Conservation (phyloP, 1,140 invertebrate species). For the Odontomachus brunneus region DNA sequence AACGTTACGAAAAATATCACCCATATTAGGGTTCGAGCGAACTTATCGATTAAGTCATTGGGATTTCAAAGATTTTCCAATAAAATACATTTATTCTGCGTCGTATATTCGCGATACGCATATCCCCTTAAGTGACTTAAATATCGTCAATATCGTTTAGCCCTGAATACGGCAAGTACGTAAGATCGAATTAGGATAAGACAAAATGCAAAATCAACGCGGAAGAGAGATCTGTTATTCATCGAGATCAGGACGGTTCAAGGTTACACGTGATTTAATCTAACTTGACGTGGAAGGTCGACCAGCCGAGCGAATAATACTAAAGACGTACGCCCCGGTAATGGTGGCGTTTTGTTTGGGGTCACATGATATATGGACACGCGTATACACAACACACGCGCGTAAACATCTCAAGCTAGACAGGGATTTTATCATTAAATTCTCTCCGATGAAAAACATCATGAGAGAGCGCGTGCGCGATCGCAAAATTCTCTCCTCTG, state of each 20-base stretch:
- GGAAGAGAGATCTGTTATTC: constrained; percentile 3
- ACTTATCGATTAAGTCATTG: background rate
- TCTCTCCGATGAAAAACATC: constrained; percentile 15
- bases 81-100: no score
- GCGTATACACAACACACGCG: background rate
- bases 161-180: no score
- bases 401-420: background rate
- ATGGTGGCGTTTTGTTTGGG: constrained; percentile 5
- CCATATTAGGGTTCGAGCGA: background rate
- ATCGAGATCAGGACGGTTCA: constrained; percentile 30
- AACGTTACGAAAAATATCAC: constrained; percentile 5
- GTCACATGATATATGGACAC: constrained; percentile 2
- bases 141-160: no score
- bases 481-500: background rate
- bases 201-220: background rate
- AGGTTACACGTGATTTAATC: constrained; percentile 47
- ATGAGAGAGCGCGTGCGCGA: no score
- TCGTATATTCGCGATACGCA: no score
- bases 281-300: constrained; percentile 18
- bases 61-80: no score
- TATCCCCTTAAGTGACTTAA: no score
- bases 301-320: constrained; percentile 14
- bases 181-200: background rate
- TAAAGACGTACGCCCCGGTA: background rate
- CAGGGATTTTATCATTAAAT: background rate